These are phyloP conservation scores for Agapornis roseicollis DNA, from an alignment of 2,113 vertebrate species.

Conservation along the genomic window DNA sequence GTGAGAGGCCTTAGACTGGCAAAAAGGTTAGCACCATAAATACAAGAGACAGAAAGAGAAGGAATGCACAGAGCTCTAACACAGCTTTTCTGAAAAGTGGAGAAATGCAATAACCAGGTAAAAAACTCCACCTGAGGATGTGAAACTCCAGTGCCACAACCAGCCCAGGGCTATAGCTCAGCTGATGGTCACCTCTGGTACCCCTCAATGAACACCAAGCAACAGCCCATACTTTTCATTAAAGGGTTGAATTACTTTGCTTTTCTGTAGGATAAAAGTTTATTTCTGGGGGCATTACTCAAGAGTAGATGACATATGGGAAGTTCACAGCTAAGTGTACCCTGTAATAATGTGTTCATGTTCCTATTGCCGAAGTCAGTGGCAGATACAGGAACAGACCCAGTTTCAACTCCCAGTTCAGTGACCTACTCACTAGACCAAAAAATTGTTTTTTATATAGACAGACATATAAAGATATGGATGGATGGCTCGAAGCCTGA, in stretches of 20 bases:
- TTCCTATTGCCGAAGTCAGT: constrained; percentile 30
- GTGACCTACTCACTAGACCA: constrained; percentile 51
- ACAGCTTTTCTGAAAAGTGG: not conserved
- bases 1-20: not conserved
- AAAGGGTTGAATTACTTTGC: not conserved
- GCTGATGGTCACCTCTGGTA: not conserved
- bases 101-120: not conserved
- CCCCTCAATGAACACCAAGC: not conserved
- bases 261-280: not conserved
- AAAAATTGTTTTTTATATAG: constrained; percentile 56
- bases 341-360: constrained; percentile 1
- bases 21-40: not conserved
- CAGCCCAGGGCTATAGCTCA: not conserved
- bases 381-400: constrained; percentile 2
- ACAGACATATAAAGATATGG: constrained; percentile 31
- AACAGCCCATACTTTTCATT: not conserved
- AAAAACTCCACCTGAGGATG: not conserved
- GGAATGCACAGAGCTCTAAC: not conserved
- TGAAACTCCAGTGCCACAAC: not conserved
- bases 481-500: constrained; percentile 53
- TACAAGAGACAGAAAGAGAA: not conserved
- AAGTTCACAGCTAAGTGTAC: constrained; percentile 4
- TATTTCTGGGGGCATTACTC: not conserved
- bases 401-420: constrained; percentile 21
- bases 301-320: not conserved